Evolutionary conservation across 30 jellyfish, hydroid and myxozoan genomes (phyloP), one percentile per base, ranked within the genome.

Genomic region (Turritopsis rubra): DNA sequence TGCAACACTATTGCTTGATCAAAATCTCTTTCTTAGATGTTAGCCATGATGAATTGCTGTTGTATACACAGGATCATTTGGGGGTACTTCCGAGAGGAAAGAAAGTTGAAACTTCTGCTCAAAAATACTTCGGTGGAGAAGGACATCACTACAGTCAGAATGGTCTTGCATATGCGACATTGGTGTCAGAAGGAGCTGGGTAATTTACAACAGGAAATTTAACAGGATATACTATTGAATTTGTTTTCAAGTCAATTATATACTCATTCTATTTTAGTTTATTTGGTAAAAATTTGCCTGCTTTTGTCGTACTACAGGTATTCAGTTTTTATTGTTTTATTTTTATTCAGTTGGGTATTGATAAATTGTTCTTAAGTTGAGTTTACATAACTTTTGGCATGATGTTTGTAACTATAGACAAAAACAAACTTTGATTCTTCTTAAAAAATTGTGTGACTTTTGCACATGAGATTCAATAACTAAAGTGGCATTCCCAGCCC

Each of bases 141-240:
- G 81, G 53, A 22, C 83, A 87, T 30, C 4, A 29, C 29, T 28
- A 72, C 52, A 88, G 86, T 65, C 68, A 86, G 7, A 52, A 66
- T 52, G 83, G 66, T 5, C 66, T 88, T 1, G 54, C 87, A n/a
- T 83, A 88, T 73, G 96, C 88, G 25, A 85, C 96, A 18, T 29
- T 89, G 26, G 95, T 85, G 21, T 86, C 90, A 8, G 90, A 89
- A 80, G 96, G 96, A 17, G 96, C 84, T 26, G 89, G 96, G 96
- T 89, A 71, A 41, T 41, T 41, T 5, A 3, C 5, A 41, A 41
- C 13, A 41, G 60, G 60, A 41, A 41, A 41, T 3, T 41, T 5
- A 41, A 4, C 66, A 30, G 13, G 27, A 25, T 4, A 5, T 30
- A 21, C 8, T 74, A n/a, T n/a, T n/a, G n/a, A n/a, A n/a, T n/a